A percentile compares a stretch with the other conserved stretches of the same genome.
These are phyloP conservation scores for Barnardius zonarius DNA, from an alignment of 2,113 vertebrate species.

Conservation along the genomic window DNA sequence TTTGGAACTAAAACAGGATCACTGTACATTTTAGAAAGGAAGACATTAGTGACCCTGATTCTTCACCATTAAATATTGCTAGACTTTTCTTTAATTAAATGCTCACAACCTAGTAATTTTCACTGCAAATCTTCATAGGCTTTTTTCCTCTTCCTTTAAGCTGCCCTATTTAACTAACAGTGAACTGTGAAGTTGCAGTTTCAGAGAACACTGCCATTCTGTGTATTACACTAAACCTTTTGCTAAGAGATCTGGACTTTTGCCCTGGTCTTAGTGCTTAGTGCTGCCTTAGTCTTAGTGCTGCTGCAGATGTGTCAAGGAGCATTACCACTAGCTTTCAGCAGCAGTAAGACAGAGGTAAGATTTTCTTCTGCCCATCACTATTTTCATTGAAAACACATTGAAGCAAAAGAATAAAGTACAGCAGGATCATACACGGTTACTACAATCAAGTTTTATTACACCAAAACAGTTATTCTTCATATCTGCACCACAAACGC, in stretches of 20 bases:
- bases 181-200: not conserved
- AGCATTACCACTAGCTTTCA: not conserved
- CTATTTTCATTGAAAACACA: not conserved
- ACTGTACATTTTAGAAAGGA: not conserved
- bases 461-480: not conserved
- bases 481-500: not conserved
- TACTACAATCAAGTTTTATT: not conserved
- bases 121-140: not conserved
- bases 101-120: not conserved
- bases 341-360: not conserved
- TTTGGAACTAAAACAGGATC: not conserved
- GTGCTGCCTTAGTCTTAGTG: not conserved
- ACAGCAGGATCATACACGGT: not conserved
- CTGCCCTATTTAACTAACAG: not conserved
- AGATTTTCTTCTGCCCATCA: not conserved
- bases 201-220: not conserved
- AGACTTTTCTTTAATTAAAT: not conserved
- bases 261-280: not conserved
- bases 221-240: not conserved
- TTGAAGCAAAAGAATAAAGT: not conserved
- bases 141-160: not conserved
- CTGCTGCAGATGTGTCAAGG: not conserved
- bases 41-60: not conserved
- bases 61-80: not conserved
- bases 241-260: not conserved